Evolutionary conservation across 2,113 vertebrate genomes (phyloP).

Genomic region (Campylomormyrus tamandua): DNA sequence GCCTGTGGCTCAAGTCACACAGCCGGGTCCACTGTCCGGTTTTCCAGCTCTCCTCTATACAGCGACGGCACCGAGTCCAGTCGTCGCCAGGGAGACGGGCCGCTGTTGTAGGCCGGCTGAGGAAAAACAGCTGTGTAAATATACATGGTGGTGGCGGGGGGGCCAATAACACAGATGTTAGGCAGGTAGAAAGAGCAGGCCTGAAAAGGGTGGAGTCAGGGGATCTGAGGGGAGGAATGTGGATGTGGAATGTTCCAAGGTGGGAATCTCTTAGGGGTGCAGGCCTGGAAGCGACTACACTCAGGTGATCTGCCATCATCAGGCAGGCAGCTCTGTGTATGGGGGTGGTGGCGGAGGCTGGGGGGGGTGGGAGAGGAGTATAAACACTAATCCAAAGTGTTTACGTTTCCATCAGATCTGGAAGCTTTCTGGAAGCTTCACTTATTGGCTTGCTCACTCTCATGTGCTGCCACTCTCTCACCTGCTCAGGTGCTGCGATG

Average conservation of each 20-base stretch:
- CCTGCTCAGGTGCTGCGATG: neutral
- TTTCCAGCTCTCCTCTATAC: neutral
- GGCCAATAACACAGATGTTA: conserved; percentile 27
- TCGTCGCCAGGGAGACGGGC: conserved; percentile 36
- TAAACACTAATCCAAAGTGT: conserved; percentile 3
- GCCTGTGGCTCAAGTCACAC: conserved; percentile 22
- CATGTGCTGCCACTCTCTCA: conserved; percentile 1
- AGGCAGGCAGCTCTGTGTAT: neutral
- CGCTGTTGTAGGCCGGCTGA: conserved; percentile 43
- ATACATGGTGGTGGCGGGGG: conserved; percentile 33
- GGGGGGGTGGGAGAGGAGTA: neutral
- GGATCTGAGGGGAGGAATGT: conserved; percentile 19
- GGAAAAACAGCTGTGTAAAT: conserved; percentile 58
- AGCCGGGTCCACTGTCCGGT: neutral
- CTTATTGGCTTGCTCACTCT: neutral
- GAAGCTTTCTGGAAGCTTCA: neutral
- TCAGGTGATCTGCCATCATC: neutral
- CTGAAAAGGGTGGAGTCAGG: neutral
- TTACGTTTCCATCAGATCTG: neutral
- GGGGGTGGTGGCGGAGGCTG: neutral
- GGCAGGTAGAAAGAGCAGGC: neutral
- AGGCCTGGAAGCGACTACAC: neutral
- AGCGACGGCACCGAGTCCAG: neutral
- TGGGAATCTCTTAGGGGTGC: neutral
- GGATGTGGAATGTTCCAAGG: conserved; percentile 26